Conservation (phyloP, 2,888 invertebrate species). For the Stenchaetothrips biformis region DNA sequence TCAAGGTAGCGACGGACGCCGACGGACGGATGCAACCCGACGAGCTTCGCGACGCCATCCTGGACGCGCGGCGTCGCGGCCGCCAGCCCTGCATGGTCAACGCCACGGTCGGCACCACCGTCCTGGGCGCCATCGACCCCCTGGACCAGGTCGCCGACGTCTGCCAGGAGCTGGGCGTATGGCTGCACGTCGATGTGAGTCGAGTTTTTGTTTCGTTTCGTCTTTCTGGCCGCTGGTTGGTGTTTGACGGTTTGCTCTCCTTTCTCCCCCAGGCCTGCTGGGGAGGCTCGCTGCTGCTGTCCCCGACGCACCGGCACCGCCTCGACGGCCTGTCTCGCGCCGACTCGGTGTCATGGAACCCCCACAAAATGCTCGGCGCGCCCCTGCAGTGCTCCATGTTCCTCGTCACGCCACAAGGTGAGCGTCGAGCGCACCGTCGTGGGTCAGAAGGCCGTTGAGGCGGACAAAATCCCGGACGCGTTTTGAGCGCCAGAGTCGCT, state of each 20-base stretch:
- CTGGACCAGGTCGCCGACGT: constrained; percentile 61
- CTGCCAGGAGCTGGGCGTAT: constrained; percentile 62
- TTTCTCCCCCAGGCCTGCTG: constrained; percentile 77
- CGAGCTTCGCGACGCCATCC: constrained; percentile 57
- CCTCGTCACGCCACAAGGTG: constrained; percentile 54
- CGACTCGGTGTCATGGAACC: constrained; percentile 78
- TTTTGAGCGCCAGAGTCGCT: no score
- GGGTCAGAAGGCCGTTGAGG: no score
- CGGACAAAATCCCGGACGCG: no score
- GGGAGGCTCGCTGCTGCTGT: constrained; percentile 70
- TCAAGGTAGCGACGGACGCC: constrained; percentile 61
- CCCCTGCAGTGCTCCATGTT: constrained; percentile 74
- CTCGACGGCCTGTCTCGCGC: constrained; percentile 63
- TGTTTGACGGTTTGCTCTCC: no score
- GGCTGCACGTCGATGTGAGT: constrained; percentile 80
- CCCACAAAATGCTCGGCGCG: constrained; percentile 78
- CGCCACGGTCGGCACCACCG: constrained; percentile 75
- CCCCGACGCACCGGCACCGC: constrained; percentile 56
- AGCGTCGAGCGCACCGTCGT: constrained; percentile 25
- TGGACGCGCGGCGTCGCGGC: constrained; percentile 48
- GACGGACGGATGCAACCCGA: constrained; percentile 61
- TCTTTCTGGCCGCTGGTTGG: background rate
- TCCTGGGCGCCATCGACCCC: constrained; percentile 78
- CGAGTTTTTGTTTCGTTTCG: constrained; percentile 11
- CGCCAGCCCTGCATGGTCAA: constrained; percentile 64